Conservation (phyloP, 2,797 vertebrate species). For the Phalanger gymnotis region DNA sequence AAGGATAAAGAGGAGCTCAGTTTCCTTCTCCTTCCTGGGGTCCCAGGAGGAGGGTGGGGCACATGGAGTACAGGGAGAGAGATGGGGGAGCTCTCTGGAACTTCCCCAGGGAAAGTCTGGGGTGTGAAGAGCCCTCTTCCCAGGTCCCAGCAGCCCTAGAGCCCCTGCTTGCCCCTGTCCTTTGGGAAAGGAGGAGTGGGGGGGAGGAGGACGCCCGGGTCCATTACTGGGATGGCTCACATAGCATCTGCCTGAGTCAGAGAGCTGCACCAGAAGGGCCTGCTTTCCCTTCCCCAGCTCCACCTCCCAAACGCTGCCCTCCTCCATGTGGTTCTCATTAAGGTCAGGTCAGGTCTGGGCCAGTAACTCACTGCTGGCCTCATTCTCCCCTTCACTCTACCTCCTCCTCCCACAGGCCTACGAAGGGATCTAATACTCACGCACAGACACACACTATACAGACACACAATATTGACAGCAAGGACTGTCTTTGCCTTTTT, state of each 20-base stretch:
- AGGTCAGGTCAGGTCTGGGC: background rate
- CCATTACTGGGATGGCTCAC: background rate
- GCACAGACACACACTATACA: background rate
- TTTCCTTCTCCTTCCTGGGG: background rate
- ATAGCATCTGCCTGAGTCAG: background rate
- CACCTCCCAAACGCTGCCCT: background rate
- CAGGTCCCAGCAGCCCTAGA: background rate
- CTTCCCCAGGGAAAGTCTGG: background rate
- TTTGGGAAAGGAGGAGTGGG: background rate
- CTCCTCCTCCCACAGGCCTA: background rate
- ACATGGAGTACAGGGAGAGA: conserved; percentile 53
- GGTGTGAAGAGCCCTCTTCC: background rate
- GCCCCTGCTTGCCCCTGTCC: background rate
- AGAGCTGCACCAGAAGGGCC: background rate
- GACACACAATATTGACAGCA: background rate
- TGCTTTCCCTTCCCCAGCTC: background rate
- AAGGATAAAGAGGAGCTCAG: background rate
- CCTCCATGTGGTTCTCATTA: background rate
- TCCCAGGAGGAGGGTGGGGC: conserved; percentile 58
- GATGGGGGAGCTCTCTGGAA: background rate
- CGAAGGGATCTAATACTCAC: background rate
- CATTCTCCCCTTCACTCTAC: conserved; percentile 24
- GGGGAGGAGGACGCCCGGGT: background rate
- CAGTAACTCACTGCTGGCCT: conserved; percentile 13
- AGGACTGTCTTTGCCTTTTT: background rate